Base-by-base conservation (phyloP, 2,113 vertebrate species). In the Hiodon tergisus region DNA sequence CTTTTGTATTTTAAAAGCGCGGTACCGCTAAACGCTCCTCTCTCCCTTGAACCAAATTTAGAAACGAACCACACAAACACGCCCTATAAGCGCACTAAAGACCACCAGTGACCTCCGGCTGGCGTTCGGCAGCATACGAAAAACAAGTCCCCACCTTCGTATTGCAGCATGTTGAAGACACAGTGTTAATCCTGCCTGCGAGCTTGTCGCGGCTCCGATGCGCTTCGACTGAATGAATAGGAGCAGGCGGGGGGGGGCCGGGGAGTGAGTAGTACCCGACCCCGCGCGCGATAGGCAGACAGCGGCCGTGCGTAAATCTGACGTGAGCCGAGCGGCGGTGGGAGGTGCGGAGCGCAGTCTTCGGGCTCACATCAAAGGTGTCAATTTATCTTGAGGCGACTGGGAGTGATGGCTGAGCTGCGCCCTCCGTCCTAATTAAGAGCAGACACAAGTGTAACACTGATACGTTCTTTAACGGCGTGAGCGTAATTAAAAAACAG, bases 291-390 rank as follows among this genome's bases (percentile, higher is more conserved):
- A 91, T 87, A 90, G 88, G 90, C 91, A 86, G 90, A 90, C 89
- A 88, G 86, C 76, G 88, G 85, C 87, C 86, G 88, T 93, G 91
- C 92, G 92, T 92, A 91, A 90, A 84, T 83, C 90, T 94, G 93
- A 93, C 93, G 92, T 92, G 90, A 90, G 88, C 86, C 69, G 78
- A 85, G 85, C 86, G 86, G 89, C 89, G 89, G 92, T 91, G 92
- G 92, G 92, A 92, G 92, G 92, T 31, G 31, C 31, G 31, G 31
- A 31, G 31, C 31, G 31, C 31, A 31, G 31, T 31, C 31, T 31
- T 31, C 31, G 2, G 31, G 31, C 31, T 31, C 31, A 31, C 31
- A 31, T 31, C 31, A 31, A 31, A 31, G 31, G 31, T 31, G 31
- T 31, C 31, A 31, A 31, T 31, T 31, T 31, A 31, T 31, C 31